phyloP scores from a whole-genome alignment of 2,797 vertebrate genomes.

The Hydrophis major region DNA sequence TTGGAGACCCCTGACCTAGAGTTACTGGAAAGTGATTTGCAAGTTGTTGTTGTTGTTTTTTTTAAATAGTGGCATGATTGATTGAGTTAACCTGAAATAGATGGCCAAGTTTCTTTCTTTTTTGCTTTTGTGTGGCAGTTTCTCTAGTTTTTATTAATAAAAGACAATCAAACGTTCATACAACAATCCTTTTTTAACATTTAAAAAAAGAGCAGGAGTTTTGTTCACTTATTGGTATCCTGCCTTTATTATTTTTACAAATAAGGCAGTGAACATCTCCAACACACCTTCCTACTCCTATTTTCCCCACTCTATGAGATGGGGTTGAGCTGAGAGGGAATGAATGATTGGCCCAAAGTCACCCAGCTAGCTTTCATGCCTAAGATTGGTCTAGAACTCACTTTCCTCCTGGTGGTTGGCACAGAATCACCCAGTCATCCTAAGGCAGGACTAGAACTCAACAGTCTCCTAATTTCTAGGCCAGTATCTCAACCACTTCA shows the following conservation, averaged over 20 bases:
- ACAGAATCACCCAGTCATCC: background rate
- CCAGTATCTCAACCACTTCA: background rate
- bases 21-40: too few relatives aligned
- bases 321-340: background rate
- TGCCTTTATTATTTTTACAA: background rate
- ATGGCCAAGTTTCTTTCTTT: background rate
- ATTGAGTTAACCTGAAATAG: background rate
- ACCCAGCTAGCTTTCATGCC: background rate
- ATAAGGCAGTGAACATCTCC: background rate
- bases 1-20: too few relatives aligned
- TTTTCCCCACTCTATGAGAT: background rate
- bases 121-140: slow-evolving; percentile 48
- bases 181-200: slow-evolving; percentile 73
- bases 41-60: too few relatives aligned
- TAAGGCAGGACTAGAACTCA: background rate
- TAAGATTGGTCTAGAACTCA: background rate
- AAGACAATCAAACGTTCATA: slow-evolving; percentile 68
- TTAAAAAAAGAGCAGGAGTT: background rate
- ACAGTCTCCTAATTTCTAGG: background rate
- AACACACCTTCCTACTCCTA: background rate
- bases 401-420: background rate
- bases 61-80: too few relatives aligned
- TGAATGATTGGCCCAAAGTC: background rate
- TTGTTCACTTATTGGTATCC: background rate
- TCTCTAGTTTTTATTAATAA: slow-evolving; percentile 84